These are phyloP conservation scores for Lynx canadensis DNA, from an alignment of 2,113 vertebrate genomes.

Conservation along the genomic window DNA sequence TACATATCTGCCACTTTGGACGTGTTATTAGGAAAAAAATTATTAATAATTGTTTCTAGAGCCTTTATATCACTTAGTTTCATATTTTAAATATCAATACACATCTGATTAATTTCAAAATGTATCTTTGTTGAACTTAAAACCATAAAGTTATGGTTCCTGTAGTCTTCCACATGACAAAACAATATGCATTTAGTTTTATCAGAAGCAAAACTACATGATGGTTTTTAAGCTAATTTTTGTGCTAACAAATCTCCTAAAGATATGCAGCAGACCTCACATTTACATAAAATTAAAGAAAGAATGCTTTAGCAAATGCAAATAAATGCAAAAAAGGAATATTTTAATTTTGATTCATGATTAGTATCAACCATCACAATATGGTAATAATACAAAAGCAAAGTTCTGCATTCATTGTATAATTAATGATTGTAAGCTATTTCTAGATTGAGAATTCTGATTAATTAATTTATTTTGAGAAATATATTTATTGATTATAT, in stretches of 20 bases:
- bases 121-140: constrained; percentile 17
- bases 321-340: constrained; percentile 87
- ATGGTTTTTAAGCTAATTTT: constrained; percentile 80
- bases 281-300: constrained; percentile 89
- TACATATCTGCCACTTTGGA: background rate
- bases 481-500: constrained; percentile 78
- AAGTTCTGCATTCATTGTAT: constrained; percentile 78
- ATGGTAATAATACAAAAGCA: constrained; percentile 84
- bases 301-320: constrained; percentile 85
- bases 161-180: constrained; percentile 35
- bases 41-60: background rate
- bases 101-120: constrained; percentile 42
- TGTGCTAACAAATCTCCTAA: constrained; percentile 78
- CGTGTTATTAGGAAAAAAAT: background rate
- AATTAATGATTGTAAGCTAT: constrained; percentile 81
- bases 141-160: constrained; percentile 8
- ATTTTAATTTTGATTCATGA: constrained; percentile 86
- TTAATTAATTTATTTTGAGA: constrained; percentile 79
- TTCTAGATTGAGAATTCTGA: constrained; percentile 79
- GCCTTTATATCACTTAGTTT: background rate
- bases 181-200: constrained; percentile 59
- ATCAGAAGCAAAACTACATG: constrained; percentile 56
- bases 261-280: constrained; percentile 81
- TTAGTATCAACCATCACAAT: constrained; percentile 84
- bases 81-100: constrained; percentile 1